Conservation (phyloP, 2,888 invertebrate species). For the Balanococcus diminutus region DNA sequence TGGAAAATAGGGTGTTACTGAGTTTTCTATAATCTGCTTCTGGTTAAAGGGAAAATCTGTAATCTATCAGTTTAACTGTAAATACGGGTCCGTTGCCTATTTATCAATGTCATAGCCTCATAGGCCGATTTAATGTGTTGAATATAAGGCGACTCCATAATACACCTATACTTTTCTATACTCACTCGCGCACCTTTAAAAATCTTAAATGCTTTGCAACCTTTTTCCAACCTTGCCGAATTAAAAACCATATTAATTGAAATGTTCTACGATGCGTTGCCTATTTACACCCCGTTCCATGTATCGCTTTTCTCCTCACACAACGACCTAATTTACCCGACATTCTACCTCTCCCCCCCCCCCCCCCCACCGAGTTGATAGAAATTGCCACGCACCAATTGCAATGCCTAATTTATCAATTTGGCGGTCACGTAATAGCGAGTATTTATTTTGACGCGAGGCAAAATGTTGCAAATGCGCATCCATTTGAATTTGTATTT, state of each 20-base stretch:
- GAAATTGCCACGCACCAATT: not conserved
- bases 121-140: slow-evolving; percentile 24
- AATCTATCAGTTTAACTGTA: slow-evolving; percentile 46
- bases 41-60: slow-evolving; percentile 15
- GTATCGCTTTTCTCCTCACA: not conserved
- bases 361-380: not conserved
- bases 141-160: not conserved
- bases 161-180: not conserved
- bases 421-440: not conserved
- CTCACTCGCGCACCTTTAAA: not conserved
- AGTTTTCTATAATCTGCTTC: slow-evolving; percentile 39
- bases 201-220: slow-evolving; percentile 20
- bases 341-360: no score
- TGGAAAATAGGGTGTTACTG: not conserved
- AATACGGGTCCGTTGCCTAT: slow-evolving; percentile 31
- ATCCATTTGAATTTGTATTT: not conserved
- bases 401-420: not conserved
- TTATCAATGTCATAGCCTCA: slow-evolving; percentile 39
- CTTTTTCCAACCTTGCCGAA: slow-evolving; percentile 11
- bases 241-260: not conserved
- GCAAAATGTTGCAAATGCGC: not conserved
- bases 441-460: not conserved
- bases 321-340: no score
- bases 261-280: not conserved
- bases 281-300: not conserved